Evolutionary conservation across 2,888 invertebrate genomes (phyloP).

Genomic region (Melanostoma mellinum): DNA sequence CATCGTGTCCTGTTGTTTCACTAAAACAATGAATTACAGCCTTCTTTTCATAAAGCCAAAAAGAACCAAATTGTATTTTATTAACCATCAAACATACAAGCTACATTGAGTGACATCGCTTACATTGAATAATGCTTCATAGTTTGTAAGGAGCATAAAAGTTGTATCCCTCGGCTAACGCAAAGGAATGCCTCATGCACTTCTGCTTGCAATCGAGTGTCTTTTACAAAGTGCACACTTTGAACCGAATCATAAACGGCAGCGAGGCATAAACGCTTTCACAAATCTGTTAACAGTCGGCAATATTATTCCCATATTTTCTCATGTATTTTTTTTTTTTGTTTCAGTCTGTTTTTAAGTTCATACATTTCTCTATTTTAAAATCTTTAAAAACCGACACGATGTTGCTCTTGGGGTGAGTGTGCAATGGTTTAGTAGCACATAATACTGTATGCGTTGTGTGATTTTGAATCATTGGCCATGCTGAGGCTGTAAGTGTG

Average conservation of each 20-base stretch:
- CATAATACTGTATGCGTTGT: conserved; percentile 35
- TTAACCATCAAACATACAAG: conserved; percentile 49
- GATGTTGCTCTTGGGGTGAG: conserved; percentile 45
- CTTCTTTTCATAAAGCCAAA: conserved; percentile 35
- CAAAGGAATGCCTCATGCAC: conserved; percentile 48
- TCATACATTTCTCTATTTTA: conserved; percentile 61
- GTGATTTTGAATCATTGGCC: conserved; percentile 61
- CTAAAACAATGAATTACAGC: conserved; percentile 66
- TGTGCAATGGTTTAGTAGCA: conserved; percentile 52
- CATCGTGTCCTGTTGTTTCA: conserved; percentile 44
- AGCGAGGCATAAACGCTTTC: conserved; percentile 75
- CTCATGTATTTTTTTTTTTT: conserved; percentile 39
- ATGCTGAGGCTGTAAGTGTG: conserved; percentile 64
- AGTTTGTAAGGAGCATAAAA: conserved; percentile 66
- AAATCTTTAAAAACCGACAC: conserved; percentile 48
- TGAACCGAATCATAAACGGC: conserved; percentile 71
- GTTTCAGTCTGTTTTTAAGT: conserved; percentile 39
- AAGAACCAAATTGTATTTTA: conserved; percentile 44
- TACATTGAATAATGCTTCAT: conserved; percentile 57
- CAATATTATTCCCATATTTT: conserved; percentile 78
- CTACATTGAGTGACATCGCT: conserved; percentile 55
- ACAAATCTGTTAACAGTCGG: conserved; percentile 82
- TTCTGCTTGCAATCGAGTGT: conserved; percentile 28
- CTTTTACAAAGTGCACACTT: conserved; percentile 60
- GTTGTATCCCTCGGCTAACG: conserved; percentile 10